Evolutionary conservation across 1,140 invertebrate species (phyloP).

Genomic region (Antheraea pernyi): DNA sequence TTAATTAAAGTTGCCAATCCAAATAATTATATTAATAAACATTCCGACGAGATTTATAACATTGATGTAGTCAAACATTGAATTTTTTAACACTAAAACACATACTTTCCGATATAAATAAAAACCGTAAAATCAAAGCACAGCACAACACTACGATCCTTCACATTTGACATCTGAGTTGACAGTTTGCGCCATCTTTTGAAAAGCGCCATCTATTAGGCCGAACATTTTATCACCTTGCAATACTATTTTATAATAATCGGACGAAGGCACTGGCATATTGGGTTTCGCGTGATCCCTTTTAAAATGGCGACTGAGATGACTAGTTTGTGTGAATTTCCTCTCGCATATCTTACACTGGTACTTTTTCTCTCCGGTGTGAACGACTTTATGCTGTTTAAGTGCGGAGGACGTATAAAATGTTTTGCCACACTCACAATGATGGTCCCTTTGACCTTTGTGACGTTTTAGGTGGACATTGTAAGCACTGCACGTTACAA

Average conservation of each 20-base stretch:
- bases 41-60: background rate
- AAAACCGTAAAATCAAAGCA: conserved; percentile 3
- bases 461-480: conserved; percentile 68
- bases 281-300: conserved; percentile 60
- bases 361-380: conserved; percentile 65
- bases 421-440: conserved; percentile 67
- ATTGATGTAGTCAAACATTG: background rate
- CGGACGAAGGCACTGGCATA: conserved; percentile 50
- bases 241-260: conserved; percentile 54
- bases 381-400: conserved; percentile 66
- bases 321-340: conserved; percentile 68
- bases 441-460: conserved; percentile 62
- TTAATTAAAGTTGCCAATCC: no score
- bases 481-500: conserved; percentile 66
- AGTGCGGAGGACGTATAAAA: conserved; percentile 69
- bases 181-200: conserved; percentile 21
- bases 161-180: conserved; percentile 48
- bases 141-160: conserved; percentile 31
- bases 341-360: conserved; percentile 69
- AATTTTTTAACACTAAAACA: background rate
- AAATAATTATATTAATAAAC: background rate
- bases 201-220: conserved; percentile 25
- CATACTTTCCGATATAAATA: background rate
- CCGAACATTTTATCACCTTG: conserved; percentile 36
- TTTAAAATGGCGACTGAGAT: conserved; percentile 64